Conservation (phyloP, 1,140 invertebrate species). For the Arctopsyche grandis region DNA sequence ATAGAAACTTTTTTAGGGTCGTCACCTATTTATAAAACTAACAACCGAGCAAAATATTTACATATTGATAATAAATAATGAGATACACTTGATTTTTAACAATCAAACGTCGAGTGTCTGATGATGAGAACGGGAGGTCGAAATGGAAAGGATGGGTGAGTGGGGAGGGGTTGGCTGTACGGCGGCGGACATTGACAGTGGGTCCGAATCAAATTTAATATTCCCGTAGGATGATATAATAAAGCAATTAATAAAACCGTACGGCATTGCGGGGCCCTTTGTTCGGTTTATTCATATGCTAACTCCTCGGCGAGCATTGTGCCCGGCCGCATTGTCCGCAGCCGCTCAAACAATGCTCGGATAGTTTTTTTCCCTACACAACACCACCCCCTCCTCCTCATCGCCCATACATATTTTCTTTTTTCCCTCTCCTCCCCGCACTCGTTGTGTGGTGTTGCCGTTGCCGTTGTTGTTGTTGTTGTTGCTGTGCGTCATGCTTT, state of each 20-base stretch:
- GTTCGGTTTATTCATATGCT: slow-evolving; percentile 64
- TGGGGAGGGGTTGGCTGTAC: too few species aligned
- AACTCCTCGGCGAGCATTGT: slow-evolving; percentile 57
- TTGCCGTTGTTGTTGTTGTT: slow-evolving; percentile 26
- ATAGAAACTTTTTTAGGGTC: too few species aligned
- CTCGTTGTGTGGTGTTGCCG: not conserved
- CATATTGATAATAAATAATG: too few species aligned
- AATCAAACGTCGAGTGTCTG: too few species aligned
- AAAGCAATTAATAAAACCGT: slow-evolving; percentile 56
- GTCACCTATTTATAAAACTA: too few species aligned
- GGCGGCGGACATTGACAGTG: slow-evolving; percentile 17
- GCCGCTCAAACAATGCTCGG: slow-evolving; percentile 50
- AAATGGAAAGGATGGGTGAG: too few species aligned
- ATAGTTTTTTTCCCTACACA: slow-evolving; percentile 49
- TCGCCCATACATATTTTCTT: slow-evolving; percentile 8
- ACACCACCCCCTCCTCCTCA: slow-evolving; percentile 8
- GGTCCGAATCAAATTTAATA: slow-evolving; percentile 54
- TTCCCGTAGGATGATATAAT: slow-evolving; percentile 54
- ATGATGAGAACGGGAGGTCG: too few species aligned
- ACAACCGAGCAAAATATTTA: too few species aligned
- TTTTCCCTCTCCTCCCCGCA: not conserved
- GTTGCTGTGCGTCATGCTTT: slow-evolving; percentile 43
- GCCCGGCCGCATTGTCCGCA: slow-evolving; percentile 51
- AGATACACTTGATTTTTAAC: too few species aligned
- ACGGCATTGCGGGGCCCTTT: slow-evolving; percentile 56